phyloP scores from a whole-genome alignment of 2,113 vertebrate species.

The Serilophus lunatus region DNA sequence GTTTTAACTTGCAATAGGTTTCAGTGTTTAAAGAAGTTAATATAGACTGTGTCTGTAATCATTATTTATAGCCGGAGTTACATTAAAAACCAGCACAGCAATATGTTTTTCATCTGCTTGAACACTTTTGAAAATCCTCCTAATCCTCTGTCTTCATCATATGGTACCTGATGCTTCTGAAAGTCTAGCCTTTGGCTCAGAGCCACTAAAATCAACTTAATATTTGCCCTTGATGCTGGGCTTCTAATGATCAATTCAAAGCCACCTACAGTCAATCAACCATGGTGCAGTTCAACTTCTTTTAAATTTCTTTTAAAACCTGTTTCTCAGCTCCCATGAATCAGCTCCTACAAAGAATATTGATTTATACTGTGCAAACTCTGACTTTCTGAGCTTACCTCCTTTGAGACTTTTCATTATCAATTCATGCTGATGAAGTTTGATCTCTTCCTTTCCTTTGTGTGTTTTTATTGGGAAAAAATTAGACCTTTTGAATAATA shows the following conservation, averaged over 20 bases:
- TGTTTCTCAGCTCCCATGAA: neutral
- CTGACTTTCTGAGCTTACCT: neutral
- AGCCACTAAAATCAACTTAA: neutral
- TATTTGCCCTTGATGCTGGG: neutral
- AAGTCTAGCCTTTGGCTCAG: neutral
- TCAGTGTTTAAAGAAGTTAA: neutral
- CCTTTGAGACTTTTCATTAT: neutral
- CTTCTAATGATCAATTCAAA: neutral
- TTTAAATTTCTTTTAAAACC: neutral
- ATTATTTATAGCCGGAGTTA: neutral
- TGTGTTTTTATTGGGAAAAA: neutral
- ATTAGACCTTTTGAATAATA: fast-evolving
- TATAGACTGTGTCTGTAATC: neutral
- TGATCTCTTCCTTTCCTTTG: neutral
- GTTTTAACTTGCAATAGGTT: neutral
- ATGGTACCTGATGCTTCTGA: neutral
- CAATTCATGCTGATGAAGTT: neutral
- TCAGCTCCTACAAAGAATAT: neutral
- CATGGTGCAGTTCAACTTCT: neutral
- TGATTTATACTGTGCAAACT: neutral
- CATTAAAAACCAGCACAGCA: neutral
- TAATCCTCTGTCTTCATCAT: neutral
- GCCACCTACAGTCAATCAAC: neutral
- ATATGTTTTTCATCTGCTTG: neutral
- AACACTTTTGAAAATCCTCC: neutral